A percentile compares a stretch with the other conserved stretches of the same genome.
Conservation (phyloP, 2,888 invertebrate species). For the Drepanosiphum platanoidis region DNA sequence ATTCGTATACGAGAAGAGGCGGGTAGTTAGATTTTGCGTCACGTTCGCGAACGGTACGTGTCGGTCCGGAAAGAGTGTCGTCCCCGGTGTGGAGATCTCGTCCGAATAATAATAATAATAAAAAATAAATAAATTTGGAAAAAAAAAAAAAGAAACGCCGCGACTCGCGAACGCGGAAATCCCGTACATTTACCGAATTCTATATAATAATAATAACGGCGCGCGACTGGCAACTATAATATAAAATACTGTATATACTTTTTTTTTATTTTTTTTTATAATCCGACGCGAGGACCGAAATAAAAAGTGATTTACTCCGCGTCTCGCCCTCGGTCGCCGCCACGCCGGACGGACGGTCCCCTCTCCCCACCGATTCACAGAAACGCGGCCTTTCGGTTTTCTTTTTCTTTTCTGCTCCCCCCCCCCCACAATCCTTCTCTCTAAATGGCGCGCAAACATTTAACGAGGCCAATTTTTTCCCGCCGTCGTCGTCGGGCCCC, state of each 20-base stretch:
- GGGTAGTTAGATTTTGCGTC: constrained; percentile 5
- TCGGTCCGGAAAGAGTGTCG: background rate
- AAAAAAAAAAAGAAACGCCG: background rate
- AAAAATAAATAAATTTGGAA: background rate
- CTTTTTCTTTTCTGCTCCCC: too few species aligned
- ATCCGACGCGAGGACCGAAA: background rate
- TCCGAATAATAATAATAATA: background rate
- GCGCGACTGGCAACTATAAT: background rate
- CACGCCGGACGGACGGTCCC: too few species aligned
- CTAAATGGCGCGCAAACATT: too few species aligned
- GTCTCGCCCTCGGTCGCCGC: background rate
- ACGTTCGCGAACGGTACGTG: background rate
- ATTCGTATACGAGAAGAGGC: background rate
- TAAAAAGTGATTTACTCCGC: background rate
- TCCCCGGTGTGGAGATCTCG: background rate
- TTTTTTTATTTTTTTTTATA: background rate
- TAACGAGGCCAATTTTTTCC: too few species aligned
- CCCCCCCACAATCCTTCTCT: too few species aligned
- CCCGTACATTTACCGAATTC: background rate
- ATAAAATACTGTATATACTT: background rate
- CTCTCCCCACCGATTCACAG: background rate
- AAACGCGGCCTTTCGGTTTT: too few species aligned
- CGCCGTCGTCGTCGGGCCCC: too few species aligned
- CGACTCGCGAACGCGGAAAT: background rate
- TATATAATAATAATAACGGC: background rate